Conservation (phyloP, 2,113 vertebrate species). For the Epinephelus moara region DNA sequence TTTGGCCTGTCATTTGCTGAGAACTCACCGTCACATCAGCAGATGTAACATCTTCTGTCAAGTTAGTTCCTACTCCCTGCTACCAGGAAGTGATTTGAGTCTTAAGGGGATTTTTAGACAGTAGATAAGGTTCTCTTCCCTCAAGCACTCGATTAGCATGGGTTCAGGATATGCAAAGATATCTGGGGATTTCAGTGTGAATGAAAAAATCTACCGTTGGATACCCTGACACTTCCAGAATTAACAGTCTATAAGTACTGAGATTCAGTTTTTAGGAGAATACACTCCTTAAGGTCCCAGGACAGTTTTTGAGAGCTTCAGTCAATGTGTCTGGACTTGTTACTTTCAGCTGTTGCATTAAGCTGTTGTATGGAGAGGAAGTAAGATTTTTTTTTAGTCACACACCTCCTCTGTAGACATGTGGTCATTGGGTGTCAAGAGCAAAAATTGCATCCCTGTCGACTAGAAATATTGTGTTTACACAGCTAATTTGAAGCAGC, state of each 20-base stretch:
- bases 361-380: too few species aligned
- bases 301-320: neutral
- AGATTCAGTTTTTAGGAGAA: neutral
- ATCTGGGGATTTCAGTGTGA: neutral
- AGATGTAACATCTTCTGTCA: conserved; percentile 24
- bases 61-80: conserved; percentile 7
- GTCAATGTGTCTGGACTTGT: neutral
- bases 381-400: too few species aligned
- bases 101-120: neutral
- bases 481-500: too few species aligned
- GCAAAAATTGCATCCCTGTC: too few species aligned
- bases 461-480: too few species aligned
- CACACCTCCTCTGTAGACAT: too few species aligned
- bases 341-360: neutral
- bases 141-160: neutral
- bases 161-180: conserved; percentile 27
- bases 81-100: neutral
- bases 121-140: conserved; percentile 13
- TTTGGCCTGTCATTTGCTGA: conserved; percentile 41
- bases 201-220: neutral
- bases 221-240: neutral
- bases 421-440: too few species aligned
- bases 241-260: neutral
- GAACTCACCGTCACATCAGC: conserved; percentile 1
- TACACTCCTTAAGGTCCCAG: neutral